Evolutionary conservation across 2,113 vertebrate species (phyloP).

Genomic region (Caranx ignobilis): DNA sequence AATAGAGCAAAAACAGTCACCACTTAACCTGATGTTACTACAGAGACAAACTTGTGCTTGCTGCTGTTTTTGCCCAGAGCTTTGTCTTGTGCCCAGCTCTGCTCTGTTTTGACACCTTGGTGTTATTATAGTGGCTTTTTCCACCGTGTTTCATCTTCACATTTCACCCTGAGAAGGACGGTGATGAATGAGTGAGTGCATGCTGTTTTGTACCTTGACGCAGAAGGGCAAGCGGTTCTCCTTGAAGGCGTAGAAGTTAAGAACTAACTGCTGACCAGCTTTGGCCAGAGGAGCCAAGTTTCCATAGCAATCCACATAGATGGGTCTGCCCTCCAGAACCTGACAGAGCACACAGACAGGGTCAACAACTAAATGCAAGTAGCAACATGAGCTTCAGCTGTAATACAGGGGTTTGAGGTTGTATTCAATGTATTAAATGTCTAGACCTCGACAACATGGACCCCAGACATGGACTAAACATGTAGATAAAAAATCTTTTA

Average conservation of each 20-base stretch:
- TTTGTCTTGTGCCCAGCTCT: background rate
- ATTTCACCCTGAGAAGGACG: background rate
- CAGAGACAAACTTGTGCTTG: background rate
- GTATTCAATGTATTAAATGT: too few species aligned
- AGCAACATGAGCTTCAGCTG: background rate
- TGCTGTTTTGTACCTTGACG: slow-evolving; percentile 90
- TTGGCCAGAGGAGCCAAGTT: slow-evolving; percentile 95
- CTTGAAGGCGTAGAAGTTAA: slow-evolving; percentile 99
- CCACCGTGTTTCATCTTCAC: background rate
- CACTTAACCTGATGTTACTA: background rate
- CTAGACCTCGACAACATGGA: too few species aligned
- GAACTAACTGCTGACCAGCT: slow-evolving; percentile 95
- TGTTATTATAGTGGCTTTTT: background rate
- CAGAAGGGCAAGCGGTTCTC: slow-evolving; percentile 99
- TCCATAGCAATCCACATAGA: slow-evolving; percentile 98
- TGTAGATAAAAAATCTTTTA: background rate
- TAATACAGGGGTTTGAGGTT: too few species aligned
- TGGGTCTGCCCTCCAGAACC: slow-evolving; percentile 97
- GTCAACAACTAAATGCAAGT: background rate
- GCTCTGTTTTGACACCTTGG: background rate
- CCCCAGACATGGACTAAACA: background rate
- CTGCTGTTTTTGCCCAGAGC: background rate
- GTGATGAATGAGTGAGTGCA: background rate
- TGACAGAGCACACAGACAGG: slow-evolving; percentile 60
- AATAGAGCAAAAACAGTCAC: background rate